These are phyloP conservation scores for Tribolium castaneum DNA, from an alignment of 1,140 invertebrate genomes.

Conservation along the genomic window DNA sequence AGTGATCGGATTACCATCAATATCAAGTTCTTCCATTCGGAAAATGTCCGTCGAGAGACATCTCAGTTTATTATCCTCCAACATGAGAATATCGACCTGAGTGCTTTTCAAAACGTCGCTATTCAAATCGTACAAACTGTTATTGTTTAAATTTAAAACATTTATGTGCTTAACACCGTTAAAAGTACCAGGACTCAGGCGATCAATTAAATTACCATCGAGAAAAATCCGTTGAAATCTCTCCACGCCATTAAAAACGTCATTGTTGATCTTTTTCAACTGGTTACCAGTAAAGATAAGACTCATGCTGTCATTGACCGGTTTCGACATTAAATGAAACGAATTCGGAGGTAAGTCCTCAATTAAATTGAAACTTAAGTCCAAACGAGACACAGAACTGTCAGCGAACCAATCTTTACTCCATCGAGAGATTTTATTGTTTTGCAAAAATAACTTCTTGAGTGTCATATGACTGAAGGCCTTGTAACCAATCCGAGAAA, in stretches of 20 bases:
- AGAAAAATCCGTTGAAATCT: slow-evolving; percentile 30
- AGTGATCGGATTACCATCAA: slow-evolving; percentile 47
- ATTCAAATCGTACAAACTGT: slow-evolving; percentile 28
- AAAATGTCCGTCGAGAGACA: slow-evolving; percentile 10
- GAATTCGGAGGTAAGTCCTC: slow-evolving; percentile 28
- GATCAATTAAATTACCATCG: slow-evolving; percentile 40
- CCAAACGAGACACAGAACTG: slow-evolving; percentile 6
- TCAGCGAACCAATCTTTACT: slow-evolving; percentile 45
- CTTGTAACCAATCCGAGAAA: slow-evolving; percentile 40
- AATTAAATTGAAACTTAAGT: slow-evolving; percentile 45
- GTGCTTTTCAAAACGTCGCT: neutral
- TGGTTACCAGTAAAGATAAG: slow-evolving; percentile 43
- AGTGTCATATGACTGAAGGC: slow-evolving; percentile 45
- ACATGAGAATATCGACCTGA: neutral
- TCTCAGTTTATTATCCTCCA: slow-evolving; percentile 14
- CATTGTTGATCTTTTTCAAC: slow-evolving; percentile 37
- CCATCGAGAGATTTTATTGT: slow-evolving; percentile 42
- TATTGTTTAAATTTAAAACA: slow-evolving; percentile 45
- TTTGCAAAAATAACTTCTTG: slow-evolving; percentile 30
- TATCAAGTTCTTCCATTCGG: slow-evolving; percentile 39
- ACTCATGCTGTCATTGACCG: slow-evolving; percentile 19
- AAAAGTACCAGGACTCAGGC: slow-evolving; percentile 39
- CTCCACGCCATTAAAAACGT: slow-evolving; percentile 36
- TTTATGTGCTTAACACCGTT: slow-evolving; percentile 28
- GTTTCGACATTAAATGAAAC: slow-evolving; percentile 38